Evolutionary conservation across 2,113 vertebrate genomes (phyloP), one percentile per base, ranked within the genome.

Genomic region (Hypomesus transpacificus): DNA sequence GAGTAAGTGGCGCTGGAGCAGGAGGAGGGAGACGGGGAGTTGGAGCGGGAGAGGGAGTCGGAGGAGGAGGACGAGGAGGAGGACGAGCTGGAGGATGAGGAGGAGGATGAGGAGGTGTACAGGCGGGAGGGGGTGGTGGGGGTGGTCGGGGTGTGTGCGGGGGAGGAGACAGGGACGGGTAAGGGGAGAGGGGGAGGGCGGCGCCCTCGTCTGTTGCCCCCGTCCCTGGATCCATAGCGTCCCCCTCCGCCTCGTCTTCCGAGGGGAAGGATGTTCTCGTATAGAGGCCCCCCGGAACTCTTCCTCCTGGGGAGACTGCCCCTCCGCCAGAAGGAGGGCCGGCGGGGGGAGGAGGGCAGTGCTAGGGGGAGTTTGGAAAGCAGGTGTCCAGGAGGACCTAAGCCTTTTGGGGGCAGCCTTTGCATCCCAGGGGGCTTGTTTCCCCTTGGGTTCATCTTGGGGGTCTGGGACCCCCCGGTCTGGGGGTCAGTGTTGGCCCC

Each of bases 211-310:
- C 89, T 88, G 61, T 86, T 87, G 67, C 39, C 75, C 59, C 81
- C 88, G 66, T 91, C 90, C 1, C 87, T 66, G 52, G 73, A 79
- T 50, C 88, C 90, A 4, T 91, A 91, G 66, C 90, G 87, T 56
- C 91, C 85, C 34, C 94, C 91, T 84, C 94, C 77, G 83, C 92
- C 87, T 90, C 94, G 78, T 79, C 90, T 81, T 53, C 92, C 92
- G 71, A 90, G 81, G 70, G 86, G 91, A 71, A 87, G 84, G 80
- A 93, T 90, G 77, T 89, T 93, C 90, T 90, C 92, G 81, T 92
- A 93, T 54, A 87, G 77, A 28, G 89, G 89, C 68, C 86, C 91
- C 77, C 84, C 88, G 17, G 88, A 91, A 65, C 88, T 64, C 78
- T 92, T 93, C 58, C 89, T 87, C 28, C 88, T 89, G 17, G 86